Base-by-base conservation (phyloP, 2,888 invertebrate species). In the Belgica antarctica region DNA sequence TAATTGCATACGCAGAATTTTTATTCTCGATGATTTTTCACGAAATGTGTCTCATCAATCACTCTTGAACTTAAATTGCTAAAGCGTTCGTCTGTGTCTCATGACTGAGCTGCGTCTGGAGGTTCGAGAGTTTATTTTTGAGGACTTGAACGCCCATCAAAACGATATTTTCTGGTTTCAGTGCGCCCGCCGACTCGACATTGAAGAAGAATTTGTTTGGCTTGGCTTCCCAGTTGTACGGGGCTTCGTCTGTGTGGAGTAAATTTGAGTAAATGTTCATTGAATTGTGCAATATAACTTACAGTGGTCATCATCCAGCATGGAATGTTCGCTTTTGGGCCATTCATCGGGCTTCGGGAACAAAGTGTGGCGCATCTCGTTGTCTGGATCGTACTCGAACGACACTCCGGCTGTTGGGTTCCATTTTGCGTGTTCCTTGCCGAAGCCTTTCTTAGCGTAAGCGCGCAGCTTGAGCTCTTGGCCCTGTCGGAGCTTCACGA, bases 381-480 rank as follows among this genome's bases (percentile, higher is more conserved):
- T 99, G 77, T 99, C 99, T 0, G 99, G 99, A 81, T 99, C 99
- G 81, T 99, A 99, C 80, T 99, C 99, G 81, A 99, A 99, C 66
- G 92, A 91, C 1, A 99, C 97, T 52, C 97, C 97, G 63, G 94
- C 94, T 0, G 99, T 99, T 1, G 99, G 99, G 82, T 98, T 99
- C 99, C 99, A 99, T 80, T 99, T 99, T 0, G 99, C 99, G 82
- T 99, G 99, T 78, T 99, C 99, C 77, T 99, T 99, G 0, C 97
- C 80, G 70, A 80, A 81, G 31, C 86, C 86, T 82, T 99, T 99
- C 76, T 97, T 96, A 0, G 98, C 99, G 82, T 94, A 98, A 1
- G 97, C 98, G 75, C 92, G 84, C 71, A 98, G 82, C 78, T 96
- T 96, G 46, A 99, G 79, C 78, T 96, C 96, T 78, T 99, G 98